A percentile compares a stretch with the other conserved stretches of the same genome.
phyloP scores from a whole-genome alignment of 2,113 vertebrate species.

The Salminus brasiliensis region DNA sequence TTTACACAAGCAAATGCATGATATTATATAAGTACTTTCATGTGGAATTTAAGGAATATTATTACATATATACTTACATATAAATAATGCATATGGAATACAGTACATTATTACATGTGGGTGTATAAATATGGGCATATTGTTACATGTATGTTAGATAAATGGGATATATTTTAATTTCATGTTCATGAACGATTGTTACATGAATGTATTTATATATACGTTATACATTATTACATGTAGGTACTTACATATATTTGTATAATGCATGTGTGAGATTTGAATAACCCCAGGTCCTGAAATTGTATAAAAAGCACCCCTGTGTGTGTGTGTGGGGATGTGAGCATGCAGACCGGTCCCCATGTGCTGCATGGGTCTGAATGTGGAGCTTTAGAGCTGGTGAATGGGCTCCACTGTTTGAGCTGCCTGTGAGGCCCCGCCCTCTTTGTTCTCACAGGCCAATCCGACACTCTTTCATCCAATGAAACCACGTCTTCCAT shows the following conservation, averaged over 20 bases:
- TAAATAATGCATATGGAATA: no score
- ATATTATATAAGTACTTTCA: no score
- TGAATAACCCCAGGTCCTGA: not conserved
- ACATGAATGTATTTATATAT: not conserved
- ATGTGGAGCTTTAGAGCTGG: constrained; percentile 71
- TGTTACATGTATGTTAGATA: no score
- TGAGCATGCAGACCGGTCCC: constrained; percentile 59
- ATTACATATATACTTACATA: no score
- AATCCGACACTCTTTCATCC: not conserved
- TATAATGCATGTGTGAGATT: not conserved
- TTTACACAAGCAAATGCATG: no score
- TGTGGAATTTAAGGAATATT: no score
- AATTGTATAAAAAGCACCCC: not conserved
- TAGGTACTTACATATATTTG: not conserved
- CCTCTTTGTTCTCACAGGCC: constrained; percentile 24
- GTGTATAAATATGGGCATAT: no score
- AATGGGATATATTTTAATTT: no score
- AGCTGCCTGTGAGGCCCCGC: constrained; percentile 39
- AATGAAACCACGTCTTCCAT: not conserved
- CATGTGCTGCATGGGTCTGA: constrained; percentile 69
- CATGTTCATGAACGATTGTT: no score
- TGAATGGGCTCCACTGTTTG: constrained; percentile 74
- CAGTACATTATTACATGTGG: no score
- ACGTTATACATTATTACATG: not conserved
- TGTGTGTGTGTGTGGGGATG: constrained; percentile 36